Base-by-base conservation (phyloP, 2,797 vertebrate genomes). In the Characodon lateralis region DNA sequence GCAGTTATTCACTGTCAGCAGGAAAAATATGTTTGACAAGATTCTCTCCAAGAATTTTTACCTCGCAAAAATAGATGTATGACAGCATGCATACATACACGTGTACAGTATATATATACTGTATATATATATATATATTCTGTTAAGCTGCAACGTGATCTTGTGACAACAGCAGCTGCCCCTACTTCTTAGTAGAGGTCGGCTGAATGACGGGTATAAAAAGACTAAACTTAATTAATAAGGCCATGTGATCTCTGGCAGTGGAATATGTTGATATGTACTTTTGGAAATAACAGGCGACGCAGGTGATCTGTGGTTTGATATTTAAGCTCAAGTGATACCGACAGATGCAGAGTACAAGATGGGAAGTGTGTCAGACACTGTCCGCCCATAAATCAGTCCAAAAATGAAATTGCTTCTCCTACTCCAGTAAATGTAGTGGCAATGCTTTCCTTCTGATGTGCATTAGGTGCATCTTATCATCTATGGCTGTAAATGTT, bases 161-260 rank as follows among this genome's bases (percentile, higher is more conserved):
- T 68, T 79, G 66, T 83, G 78, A 83, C 81, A 89, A 74, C 72
- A 90, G 85, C 89, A 91, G 88, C 82, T 92, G 89, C 80, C 63
- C 41, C 58, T 84, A 83, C 89, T 87, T 85, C 88, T 71, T 16
- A 69, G 50, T 59, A 81, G 82, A 91, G 89, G 88, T 83, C 89
- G 82, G 68, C 63, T 88, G 79, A 86, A 88, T 92, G 91, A 87
- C 85, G 83, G 69, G 88, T 89, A 83, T 73, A 72, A 88, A 85
- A 81, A 78, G 81, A 85, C 79, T 69, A 71, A 58, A 70, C 59
- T 66, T 88, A 90, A 92, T 92, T 91, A 91, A 86, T 76, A 87
- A 81, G 89, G 74, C 59, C 78, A 78, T 74, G 81, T 72, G 86
- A 87, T 83, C 76, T 69, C 73, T 65, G 74, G 65, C 78, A 82